These are phyloP conservation scores for Parus major DNA, from an alignment of 2,113 vertebrate genomes.

Conservation along the genomic window DNA sequence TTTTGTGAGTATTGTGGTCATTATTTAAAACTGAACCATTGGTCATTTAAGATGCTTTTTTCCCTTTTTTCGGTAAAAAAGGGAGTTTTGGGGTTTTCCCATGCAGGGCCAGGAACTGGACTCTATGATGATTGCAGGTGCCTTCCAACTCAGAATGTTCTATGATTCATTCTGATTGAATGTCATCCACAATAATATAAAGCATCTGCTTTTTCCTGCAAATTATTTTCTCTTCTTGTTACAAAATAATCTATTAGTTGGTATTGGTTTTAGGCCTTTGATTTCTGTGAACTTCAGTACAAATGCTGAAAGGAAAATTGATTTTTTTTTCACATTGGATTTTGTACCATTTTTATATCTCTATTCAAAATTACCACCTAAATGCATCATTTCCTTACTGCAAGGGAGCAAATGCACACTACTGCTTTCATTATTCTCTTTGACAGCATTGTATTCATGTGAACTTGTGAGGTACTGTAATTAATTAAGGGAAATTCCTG, in stretches of 20 bases:
- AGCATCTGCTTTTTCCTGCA: not conserved
- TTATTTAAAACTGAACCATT: not conserved
- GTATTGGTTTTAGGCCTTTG: not conserved
- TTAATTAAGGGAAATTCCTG: not conserved
- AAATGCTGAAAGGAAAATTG: not conserved
- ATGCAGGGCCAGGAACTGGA: not conserved
- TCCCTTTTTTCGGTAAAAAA: not conserved
- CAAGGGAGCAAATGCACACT: not conserved
- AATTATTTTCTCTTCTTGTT: not conserved
- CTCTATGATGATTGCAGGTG: not conserved
- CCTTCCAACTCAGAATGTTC: not conserved
- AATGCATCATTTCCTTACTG: not conserved
- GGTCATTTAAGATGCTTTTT: not conserved
- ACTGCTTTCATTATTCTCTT: not conserved
- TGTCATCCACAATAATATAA: not conserved
- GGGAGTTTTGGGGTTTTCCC: not conserved
- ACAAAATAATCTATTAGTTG: not conserved
- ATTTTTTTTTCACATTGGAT: not conserved
- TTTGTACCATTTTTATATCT: not conserved
- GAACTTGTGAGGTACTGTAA: not conserved
- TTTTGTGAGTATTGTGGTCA: not conserved
- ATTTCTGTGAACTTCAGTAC: not conserved
- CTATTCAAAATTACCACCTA: not conserved
- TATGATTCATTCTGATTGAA: not conserved
- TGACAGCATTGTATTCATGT: not conserved